Conservation (phyloP, 2,797 vertebrate species). For the Sparus aurata region DNA sequence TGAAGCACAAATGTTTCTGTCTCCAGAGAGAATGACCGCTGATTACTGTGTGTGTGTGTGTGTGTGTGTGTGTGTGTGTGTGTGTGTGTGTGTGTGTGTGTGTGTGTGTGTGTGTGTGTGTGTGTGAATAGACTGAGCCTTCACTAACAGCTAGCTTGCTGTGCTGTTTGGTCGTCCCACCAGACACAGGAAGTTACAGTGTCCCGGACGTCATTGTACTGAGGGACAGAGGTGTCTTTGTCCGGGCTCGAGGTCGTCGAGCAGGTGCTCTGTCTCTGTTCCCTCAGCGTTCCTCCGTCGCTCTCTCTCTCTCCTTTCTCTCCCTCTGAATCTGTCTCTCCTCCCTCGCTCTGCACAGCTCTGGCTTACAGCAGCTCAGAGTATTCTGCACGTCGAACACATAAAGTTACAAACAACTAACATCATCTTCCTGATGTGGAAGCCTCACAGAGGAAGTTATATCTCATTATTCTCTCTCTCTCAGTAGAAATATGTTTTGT, state of each 20-base stretch:
- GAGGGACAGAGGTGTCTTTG: constrained; percentile 85
- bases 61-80: constrained; percentile 28
- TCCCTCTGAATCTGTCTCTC: constrained; percentile 38
- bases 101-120: constrained; percentile 28
- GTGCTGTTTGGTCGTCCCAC: constrained; percentile 69
- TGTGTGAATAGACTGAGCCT: constrained; percentile 41
- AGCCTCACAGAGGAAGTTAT: not conserved
- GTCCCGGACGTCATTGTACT: constrained; percentile 76
- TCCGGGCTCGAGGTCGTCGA: constrained; percentile 72
- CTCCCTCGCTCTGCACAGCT: constrained; percentile 36
- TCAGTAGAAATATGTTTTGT: not conserved
- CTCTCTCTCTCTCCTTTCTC: constrained; percentile 56
- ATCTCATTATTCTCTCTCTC: not conserved
- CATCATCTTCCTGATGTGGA: not conserved
- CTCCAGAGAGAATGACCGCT: constrained; percentile 18
- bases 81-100: constrained; percentile 25
- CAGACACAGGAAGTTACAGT: constrained; percentile 79
- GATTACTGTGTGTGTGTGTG: constrained; percentile 34
- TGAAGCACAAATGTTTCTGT: constrained; percentile 10
- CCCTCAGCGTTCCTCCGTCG: constrained; percentile 59
- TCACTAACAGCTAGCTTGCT: constrained; percentile 63
- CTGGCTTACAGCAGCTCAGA: not conserved
- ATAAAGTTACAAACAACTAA: constrained; percentile 5
- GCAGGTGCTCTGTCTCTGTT: constrained; percentile 82
- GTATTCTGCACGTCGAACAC: constrained; percentile 14